A percentile compares a stretch with the other conserved stretches of the same genome.
These are phyloP conservation scores for Pseudotriccus pelzelni DNA, from an alignment of 2,797 vertebrate species.

Conservation along the genomic window DNA sequence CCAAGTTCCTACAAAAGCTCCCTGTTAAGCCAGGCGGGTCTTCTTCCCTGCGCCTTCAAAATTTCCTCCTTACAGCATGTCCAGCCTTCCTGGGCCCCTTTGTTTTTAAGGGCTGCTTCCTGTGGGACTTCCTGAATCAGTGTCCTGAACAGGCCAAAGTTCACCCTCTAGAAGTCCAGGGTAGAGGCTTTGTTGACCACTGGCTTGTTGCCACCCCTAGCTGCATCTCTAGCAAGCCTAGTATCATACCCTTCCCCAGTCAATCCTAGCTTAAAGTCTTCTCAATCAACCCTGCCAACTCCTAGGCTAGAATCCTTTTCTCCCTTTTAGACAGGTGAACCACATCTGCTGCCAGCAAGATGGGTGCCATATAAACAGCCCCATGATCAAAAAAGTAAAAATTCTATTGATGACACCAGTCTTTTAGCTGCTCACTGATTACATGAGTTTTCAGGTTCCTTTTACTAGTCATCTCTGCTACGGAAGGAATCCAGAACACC, in stretches of 20 bases:
- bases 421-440: not conserved
- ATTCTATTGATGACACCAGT: not conserved
- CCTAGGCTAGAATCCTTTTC: not conserved
- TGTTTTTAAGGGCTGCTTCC: not conserved
- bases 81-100: not conserved
- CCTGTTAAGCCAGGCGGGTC: not conserved
- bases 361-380: not conserved
- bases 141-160: not conserved
- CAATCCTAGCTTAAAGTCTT: not conserved
- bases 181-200: not conserved
- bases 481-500: not conserved
- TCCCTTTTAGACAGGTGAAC: not conserved
- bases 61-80: not conserved
- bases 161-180: fast-evolving
- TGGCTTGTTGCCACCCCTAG: not conserved
- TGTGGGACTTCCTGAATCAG: not conserved
- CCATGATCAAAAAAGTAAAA: not conserved
- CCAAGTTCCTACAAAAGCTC: not conserved
- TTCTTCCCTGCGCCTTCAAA: not conserved
- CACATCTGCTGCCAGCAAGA: no score
- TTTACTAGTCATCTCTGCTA: not conserved
- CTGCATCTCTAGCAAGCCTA: not conserved
- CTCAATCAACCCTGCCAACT: not conserved
- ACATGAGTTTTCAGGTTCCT: not conserved
- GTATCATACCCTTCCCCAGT: not conserved